Evolutionary conservation across 2,113 vertebrate genomes (phyloP).

Genomic region (Ranitomeya variabilis): DNA sequence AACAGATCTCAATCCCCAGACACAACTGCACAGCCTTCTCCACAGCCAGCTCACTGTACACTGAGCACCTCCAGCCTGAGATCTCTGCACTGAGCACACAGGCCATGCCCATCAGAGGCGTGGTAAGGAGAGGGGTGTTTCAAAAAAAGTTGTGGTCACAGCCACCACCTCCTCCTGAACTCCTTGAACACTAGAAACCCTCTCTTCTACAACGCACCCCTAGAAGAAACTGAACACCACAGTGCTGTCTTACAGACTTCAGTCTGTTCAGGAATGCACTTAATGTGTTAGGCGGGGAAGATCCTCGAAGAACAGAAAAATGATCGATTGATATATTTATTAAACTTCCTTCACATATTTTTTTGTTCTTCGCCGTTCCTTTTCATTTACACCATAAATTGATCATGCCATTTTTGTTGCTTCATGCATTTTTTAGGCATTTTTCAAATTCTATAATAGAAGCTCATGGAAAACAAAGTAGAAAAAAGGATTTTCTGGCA

Average conservation of each 20-base stretch:
- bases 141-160: background rate
- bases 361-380: too few relatives aligned
- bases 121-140: background rate
- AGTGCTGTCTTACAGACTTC: background rate
- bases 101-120: constrained; percentile 6
- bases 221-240: background rate
- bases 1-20: background rate
- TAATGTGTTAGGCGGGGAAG: background rate
- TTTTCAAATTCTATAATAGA: too few relatives aligned
- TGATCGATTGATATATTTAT: too few relatives aligned
- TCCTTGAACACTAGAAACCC: background rate
- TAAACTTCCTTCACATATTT: too few relatives aligned
- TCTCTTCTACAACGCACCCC: background rate
- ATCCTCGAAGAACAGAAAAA: too few relatives aligned
- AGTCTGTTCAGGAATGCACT: background rate
- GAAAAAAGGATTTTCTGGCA: too few relatives aligned
- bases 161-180: background rate
- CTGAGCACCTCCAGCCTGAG: background rate
- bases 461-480: too few relatives aligned
- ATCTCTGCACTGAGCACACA: background rate
- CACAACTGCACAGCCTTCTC: constrained; percentile 1
- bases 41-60: constrained; percentile 56
- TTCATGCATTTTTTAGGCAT: too few relatives aligned
- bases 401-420: too few relatives aligned
- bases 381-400: too few relatives aligned